Conservation (phyloP, 2,113 vertebrate species). For the Delphinapterus leucas region DNA sequence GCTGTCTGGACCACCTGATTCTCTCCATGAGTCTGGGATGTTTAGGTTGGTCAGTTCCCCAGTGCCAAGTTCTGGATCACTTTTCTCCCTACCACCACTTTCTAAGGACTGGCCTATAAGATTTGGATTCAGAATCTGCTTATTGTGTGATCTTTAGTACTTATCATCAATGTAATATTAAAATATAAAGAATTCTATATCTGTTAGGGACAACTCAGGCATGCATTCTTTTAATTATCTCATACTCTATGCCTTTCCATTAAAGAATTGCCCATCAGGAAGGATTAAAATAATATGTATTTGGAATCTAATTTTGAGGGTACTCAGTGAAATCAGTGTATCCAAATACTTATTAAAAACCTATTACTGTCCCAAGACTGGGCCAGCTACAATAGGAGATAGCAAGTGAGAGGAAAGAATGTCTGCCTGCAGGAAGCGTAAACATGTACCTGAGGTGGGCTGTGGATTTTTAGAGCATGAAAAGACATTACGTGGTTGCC, state of each 20-base stretch:
- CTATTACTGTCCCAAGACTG: background rate
- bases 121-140: background rate
- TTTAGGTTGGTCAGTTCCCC: background rate
- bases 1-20: background rate
- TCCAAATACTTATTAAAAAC: background rate
- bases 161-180: background rate
- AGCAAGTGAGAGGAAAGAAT: background rate
- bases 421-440: background rate
- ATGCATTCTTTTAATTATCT: background rate
- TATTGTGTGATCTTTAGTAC: background rate
- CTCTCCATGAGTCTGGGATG: background rate
- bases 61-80: background rate
- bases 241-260: background rate
- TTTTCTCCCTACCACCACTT: background rate
- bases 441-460: background rate
- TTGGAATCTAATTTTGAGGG: background rate
- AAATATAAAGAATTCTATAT: background rate
- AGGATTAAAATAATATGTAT: background rate
- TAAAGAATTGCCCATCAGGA: background rate
- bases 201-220: background rate
- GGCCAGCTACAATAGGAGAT: background rate
- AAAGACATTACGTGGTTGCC: background rate
- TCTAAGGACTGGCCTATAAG: rapidly evolving
- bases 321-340: background rate
- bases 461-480: background rate